These are phyloP conservation scores for Metacarcinus magister DNA, from an alignment of 2,888 invertebrate species.

Conservation along the genomic window DNA sequence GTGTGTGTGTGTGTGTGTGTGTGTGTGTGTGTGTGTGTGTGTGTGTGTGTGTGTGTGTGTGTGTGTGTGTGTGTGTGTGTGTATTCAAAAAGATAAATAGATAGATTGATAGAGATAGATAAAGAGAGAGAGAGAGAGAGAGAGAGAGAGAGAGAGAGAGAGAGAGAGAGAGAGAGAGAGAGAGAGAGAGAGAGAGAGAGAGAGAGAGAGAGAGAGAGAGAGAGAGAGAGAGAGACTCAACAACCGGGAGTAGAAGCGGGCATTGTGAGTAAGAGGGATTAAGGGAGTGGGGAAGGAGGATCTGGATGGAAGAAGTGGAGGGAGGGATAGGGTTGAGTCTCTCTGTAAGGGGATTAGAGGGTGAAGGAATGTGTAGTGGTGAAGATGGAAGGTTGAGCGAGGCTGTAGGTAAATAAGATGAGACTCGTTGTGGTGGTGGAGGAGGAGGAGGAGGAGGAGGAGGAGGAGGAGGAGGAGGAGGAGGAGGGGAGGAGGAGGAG, in stretches of 20 bases:
- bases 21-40: neutral
- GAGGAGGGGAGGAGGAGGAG: neutral
- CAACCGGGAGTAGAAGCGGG: neutral
- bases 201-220: neutral
- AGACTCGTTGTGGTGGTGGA: constrained; percentile 14
- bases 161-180: neutral
- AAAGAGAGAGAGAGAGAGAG: neutral
- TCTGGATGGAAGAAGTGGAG: neutral
- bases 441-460: constrained; percentile 47
- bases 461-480: constrained; percentile 11
- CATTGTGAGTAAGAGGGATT: constrained; percentile 1
- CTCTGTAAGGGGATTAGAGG: constrained; percentile 47
- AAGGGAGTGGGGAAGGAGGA: constrained; percentile 3
- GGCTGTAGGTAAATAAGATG: neutral
- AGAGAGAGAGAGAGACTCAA: neutral
- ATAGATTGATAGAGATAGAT: neutral
- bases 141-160: neutral
- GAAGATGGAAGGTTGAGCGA: constrained; percentile 50
- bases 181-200: neutral
- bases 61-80: no score
- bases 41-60: no score
- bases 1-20: neutral
- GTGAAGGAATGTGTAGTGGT: constrained; percentile 28
- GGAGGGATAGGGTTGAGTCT: neutral
- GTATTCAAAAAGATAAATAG: neutral